Conservation (phyloP, 2,797 vertebrate species). For the Delichon dasypus region DNA sequence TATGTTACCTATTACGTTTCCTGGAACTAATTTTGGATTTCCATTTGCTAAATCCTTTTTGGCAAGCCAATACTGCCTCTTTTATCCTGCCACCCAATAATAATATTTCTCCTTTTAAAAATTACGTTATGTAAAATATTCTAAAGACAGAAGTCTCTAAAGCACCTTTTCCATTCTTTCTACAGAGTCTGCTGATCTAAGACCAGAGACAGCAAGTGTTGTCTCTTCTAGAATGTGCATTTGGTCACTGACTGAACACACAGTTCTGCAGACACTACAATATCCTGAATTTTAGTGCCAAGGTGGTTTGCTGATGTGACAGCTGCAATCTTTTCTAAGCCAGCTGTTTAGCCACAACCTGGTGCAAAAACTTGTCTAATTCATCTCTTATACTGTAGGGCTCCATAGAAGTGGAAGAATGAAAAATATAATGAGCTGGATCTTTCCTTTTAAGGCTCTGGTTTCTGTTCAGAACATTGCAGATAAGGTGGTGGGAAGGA, state of each 20-base stretch:
- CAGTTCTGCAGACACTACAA: background rate
- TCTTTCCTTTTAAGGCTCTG: background rate
- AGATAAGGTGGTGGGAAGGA: background rate
- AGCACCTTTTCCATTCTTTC: background rate
- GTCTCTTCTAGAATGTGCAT: background rate
- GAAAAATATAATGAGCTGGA: background rate
- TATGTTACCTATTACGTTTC: background rate
- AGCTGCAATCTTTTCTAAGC: background rate
- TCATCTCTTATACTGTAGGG: background rate
- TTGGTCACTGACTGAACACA: background rate
- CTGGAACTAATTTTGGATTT: slow-evolving; percentile 32
- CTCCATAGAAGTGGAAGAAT: background rate
- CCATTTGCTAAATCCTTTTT: background rate
- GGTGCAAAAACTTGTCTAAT: background rate
- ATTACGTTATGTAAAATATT: background rate
- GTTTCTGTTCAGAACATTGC: background rate
- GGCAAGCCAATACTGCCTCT: background rate
- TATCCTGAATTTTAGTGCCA: background rate
- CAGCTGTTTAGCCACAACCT: slow-evolving; percentile 19
- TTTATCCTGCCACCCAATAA: background rate
- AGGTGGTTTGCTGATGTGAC: background rate
- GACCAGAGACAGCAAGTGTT: background rate
- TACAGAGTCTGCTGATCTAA: background rate
- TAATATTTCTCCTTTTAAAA: background rate
- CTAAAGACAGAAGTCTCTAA: background rate